A percentile compares a stretch with the other conserved stretches of the same genome.
These are phyloP conservation scores for Sinonovacula constricta DNA, from an alignment of 1,140 invertebrate genomes.

Conservation along the genomic window DNA sequence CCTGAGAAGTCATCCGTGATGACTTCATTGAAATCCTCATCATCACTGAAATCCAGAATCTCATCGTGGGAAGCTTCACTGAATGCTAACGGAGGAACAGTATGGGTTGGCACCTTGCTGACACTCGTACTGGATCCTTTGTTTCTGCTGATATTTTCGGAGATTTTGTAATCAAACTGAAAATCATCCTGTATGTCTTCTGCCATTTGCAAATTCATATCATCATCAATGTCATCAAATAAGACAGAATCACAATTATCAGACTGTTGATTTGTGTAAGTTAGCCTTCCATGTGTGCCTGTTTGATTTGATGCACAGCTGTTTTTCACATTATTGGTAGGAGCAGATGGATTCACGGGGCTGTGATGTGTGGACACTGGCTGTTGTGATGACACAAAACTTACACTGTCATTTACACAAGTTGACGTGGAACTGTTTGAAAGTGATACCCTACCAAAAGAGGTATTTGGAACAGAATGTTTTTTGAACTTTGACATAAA, in stretches of 20 bases:
- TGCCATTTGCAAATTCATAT: constrained; percentile 38
- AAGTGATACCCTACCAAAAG: constrained; percentile 38
- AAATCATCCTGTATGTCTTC: constrained; percentile 35
- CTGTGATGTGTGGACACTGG: background rate
- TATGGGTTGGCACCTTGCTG: background rate
- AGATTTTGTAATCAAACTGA: constrained; percentile 58
- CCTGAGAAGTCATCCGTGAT: constrained; percentile 28
- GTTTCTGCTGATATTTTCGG: constrained; percentile 17
- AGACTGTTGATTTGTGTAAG: no score
- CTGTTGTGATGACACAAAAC: background rate
- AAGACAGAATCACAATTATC: constrained; percentile 30
- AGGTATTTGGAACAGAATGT: constrained; percentile 19
- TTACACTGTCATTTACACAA: background rate
- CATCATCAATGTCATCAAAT: constrained; percentile 50
- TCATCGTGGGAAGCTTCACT: constrained; percentile 44
- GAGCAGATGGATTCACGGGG: background rate
- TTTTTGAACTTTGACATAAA: constrained; percentile 56
- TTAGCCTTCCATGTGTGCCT: no score
- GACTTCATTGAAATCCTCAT: constrained; percentile 55
- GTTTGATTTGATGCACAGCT: no score
- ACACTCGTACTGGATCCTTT: background rate
- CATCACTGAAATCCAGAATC: constrained; percentile 52
- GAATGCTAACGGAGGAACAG: background rate
- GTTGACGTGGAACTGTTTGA: constrained; percentile 27
- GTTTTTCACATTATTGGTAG: background rate